Conservation (phyloP, 2,888 invertebrate species). For the Euplexia lucipara region DNA sequence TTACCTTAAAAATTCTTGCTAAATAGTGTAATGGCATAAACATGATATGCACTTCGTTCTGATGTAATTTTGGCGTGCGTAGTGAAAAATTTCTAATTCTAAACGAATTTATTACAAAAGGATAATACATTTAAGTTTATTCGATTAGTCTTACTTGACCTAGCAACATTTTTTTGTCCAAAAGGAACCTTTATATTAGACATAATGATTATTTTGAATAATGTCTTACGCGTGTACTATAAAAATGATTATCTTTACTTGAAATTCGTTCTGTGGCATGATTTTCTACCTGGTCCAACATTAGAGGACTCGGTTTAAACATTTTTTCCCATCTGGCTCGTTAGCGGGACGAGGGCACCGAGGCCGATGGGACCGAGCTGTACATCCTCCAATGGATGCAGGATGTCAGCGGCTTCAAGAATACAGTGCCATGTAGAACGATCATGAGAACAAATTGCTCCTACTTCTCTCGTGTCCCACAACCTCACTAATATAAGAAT, state of each 20-base stretch:
- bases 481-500: neutral
- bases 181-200: conserved; percentile 9
- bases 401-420: neutral
- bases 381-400: no score
- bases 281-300: neutral
- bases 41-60: conserved; percentile 25
- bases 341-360: no score
- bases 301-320: neutral
- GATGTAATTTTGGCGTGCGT: conserved; percentile 37
- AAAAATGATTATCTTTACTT: conserved; percentile 1
- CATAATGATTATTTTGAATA: neutral
- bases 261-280: neutral
- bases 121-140: conserved; percentile 8
- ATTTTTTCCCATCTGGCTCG: no score
- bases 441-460: neutral
- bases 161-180: conserved; percentile 38
- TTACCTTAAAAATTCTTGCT: neutral
- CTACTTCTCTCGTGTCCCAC: conserved; percentile 5
- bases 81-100: conserved; percentile 7
- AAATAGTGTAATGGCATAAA: conserved; percentile 13
- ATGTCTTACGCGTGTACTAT: conserved; percentile 20
- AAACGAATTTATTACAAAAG: conserved; percentile 19
- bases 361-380: no score
- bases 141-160: conserved; percentile 21
- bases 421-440: neutral